Base-by-base conservation (phyloP, 1,140 invertebrate genomes). In the Epicauta chinensis region DNA sequence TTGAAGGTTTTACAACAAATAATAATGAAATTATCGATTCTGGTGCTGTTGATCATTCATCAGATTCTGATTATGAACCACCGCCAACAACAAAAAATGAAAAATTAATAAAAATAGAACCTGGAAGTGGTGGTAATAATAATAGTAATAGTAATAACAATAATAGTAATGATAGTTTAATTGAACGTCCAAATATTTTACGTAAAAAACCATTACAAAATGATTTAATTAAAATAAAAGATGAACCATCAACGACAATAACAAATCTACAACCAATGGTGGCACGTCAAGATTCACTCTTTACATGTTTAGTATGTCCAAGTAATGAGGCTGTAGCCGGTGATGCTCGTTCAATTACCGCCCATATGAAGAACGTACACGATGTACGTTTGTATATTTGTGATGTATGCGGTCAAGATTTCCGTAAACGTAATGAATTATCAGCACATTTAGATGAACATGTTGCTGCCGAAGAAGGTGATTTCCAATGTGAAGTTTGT, bases 301-400 rank as follows among this genome's bases (percentile, higher is more conserved):
- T 80, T 52, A 77, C 73, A 11, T 86, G 83, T 66, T 61, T 80
- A 4, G 60, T 84, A 41, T 85, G 83, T 38, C 69, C 70, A 7
- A 70, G 75, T 2, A 70, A 76, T 1, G 56, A 60, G 23, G 71
- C 67, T 55, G 62, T 71, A 32, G 68, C 64, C 4, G 73, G 74
- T 10, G 77, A 81, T 62, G 74, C 79, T 2, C 81, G 81, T 58
- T 60, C 63, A 1, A 82, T 85, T 44, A 77, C 77, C 49, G 55
- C 68, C 0, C 85, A 87, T 60, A 68, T 86, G 61, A 80, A 79
- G 64, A 61, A 60, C 0, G 62, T 59, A 0, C 86, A 89, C 61
- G 76, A 80, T 17, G 66, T 76, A 1, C 72, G 80, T 1, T 56
- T 88, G 2, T 86, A 86, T 63, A 80, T 87, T 50, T 89, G 87